Percentiles rank a stretch among this genome's conserved stretches.
Conservation (phyloP, 2,888 invertebrate genomes). For the Amphipyra tragopoginis region DNA sequence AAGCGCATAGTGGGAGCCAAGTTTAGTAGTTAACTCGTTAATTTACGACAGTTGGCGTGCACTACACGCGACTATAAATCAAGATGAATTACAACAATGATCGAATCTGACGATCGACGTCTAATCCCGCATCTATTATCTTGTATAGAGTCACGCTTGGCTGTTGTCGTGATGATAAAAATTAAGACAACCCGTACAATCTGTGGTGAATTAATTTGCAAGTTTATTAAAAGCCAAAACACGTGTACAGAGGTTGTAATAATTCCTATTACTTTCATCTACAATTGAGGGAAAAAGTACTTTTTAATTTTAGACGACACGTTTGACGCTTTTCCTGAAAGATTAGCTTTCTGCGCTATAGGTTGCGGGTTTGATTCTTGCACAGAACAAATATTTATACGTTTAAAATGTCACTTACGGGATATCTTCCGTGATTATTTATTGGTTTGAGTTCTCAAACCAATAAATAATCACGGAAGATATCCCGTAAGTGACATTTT, state of each 20-base stretch:
- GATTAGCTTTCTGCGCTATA: too few relatives aligned
- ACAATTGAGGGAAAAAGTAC: too few relatives aligned
- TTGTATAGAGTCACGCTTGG: constrained; percentile 70
- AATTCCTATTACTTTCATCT: too few relatives aligned
- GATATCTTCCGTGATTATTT: too few relatives aligned
- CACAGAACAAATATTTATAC: too few relatives aligned
- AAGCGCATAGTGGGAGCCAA: constrained; percentile 56
- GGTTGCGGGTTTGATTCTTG: too few relatives aligned
- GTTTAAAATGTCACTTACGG: too few relatives aligned
- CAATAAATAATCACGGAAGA: too few relatives aligned
- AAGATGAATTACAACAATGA: constrained; percentile 85
- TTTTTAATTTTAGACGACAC: too few relatives aligned
- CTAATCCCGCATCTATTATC: constrained; percentile 77
- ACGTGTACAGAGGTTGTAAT: background rate
- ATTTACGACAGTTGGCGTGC: constrained; percentile 79
- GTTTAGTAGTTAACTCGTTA: constrained; percentile 74
- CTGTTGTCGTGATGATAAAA: constrained; percentile 7
- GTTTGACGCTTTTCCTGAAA: too few relatives aligned
- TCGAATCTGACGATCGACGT: constrained; percentile 78
- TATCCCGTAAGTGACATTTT: too few relatives aligned
- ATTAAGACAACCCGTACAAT: background rate
- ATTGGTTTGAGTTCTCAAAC: too few relatives aligned
- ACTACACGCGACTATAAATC: constrained; percentile 83
- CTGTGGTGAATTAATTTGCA: background rate
- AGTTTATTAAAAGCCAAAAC: background rate